A percentile compares a stretch with the other conserved stretches of the same genome.
Evolutionary conservation across 2,797 vertebrate genomes (phyloP).

Genomic region (Pipistrellus pipistrellus): DNA sequence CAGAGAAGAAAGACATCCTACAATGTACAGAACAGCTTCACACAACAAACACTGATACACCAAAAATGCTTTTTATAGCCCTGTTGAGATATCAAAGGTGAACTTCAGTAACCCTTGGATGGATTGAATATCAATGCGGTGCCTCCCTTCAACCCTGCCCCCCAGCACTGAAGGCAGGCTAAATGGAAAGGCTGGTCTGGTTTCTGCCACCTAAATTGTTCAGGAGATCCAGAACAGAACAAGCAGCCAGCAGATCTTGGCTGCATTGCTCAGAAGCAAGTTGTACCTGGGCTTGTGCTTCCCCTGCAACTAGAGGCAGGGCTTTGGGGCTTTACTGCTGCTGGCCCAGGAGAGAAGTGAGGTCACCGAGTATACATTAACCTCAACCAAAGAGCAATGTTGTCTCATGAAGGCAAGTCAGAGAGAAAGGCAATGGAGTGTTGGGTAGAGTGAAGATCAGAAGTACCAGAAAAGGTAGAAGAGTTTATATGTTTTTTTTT

Average conservation of each 20-base stretch:
- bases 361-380: neutral
- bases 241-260: neutral
- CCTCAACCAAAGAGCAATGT: neutral
- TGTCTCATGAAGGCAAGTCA: neutral
- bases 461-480: neutral
- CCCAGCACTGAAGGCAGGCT: neutral
- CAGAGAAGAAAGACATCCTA: neutral
- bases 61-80: conserved; percentile 16
- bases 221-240: neutral
- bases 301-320: neutral
- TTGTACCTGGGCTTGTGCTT: neutral
- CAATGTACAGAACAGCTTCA: neutral
- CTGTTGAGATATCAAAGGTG: neutral
- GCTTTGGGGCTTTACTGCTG: neutral
- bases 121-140: neutral
- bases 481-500: neutral
- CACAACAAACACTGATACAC: neutral
- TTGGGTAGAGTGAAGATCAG: neutral
- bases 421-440: no score
- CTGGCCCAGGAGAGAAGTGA: neutral
- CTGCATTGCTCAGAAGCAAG: neutral
- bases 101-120: conserved; percentile 13
- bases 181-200: neutral
- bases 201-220: neutral
- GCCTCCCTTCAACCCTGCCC: neutral